Conservation (phyloP, 2,797 vertebrate genomes). For the Erethizon dorsatum region DNA sequence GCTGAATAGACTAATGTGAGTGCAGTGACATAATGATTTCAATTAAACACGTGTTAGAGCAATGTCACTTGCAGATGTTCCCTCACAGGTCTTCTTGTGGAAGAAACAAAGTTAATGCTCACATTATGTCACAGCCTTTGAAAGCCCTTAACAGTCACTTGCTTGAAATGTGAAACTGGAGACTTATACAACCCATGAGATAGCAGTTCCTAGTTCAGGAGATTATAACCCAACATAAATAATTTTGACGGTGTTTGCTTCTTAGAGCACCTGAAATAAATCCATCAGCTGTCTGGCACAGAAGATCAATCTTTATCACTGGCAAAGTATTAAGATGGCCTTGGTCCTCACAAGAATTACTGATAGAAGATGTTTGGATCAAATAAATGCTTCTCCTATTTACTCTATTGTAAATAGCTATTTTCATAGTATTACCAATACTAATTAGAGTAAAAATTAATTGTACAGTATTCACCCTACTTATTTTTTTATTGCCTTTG, state of each 20-base stretch:
- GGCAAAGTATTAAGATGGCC: background rate
- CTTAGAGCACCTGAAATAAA: background rate
- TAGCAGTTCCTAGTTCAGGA: background rate
- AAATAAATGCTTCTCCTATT: background rate
- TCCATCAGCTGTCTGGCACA: background rate
- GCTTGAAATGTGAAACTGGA: background rate
- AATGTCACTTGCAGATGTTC: background rate
- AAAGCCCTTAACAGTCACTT: background rate
- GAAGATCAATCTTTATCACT: background rate
- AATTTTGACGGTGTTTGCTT: background rate
- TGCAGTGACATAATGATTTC: background rate
- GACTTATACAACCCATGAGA: background rate
- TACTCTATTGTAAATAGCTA: background rate
- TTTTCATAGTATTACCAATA: background rate
- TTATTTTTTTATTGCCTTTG: background rate
- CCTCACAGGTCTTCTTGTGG: background rate
- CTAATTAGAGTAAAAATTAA: background rate
- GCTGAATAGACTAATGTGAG: background rate
- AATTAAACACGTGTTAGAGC: conserved; percentile 34
- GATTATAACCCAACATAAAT: background rate
- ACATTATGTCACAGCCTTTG: background rate
- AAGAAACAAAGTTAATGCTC: background rate
- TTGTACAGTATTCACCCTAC: background rate
- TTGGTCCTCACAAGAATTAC: background rate
- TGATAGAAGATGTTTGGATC: background rate